Percentiles rank a stretch among this genome's conserved stretches.
phyloP scores from a whole-genome alignment of 2,113 vertebrate genomes.

The Riparia riparia region DNA sequence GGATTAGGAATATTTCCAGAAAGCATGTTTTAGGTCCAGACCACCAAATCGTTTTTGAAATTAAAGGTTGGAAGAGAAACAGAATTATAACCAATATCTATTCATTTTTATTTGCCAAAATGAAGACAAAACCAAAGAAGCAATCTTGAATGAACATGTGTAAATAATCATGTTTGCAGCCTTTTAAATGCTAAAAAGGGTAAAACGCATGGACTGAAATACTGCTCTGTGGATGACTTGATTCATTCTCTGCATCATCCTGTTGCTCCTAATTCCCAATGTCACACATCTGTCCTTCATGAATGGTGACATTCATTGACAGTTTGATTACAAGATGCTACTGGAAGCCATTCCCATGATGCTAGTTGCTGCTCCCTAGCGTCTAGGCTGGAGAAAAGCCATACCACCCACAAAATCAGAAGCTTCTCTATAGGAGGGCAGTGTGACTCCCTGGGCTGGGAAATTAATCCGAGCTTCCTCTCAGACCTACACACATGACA shows the following conservation, averaged over 20 bases:
- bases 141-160: neutral
- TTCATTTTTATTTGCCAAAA: neutral
- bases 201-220: neutral
- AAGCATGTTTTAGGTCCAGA: neutral
- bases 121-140: neutral
- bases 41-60: neutral
- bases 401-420: neutral
- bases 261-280: neutral
- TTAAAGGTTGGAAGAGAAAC: neutral
- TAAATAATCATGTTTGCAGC: neutral
- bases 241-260: neutral
- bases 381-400: neutral
- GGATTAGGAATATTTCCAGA: neutral
- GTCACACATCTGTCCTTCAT: neutral
- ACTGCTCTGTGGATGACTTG: neutral
- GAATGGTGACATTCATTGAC: neutral
- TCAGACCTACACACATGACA: neutral
- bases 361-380: neutral
- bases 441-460: neutral
- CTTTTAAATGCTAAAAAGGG: neutral
- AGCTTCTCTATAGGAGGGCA: neutral
- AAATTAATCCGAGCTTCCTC: constrained; percentile 39
- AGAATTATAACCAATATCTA: neutral
- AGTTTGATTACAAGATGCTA: neutral
- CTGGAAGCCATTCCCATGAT: neutral